Conservation (phyloP, 2,797 vertebrate species). For the Brachyalestes nurse region DNA sequence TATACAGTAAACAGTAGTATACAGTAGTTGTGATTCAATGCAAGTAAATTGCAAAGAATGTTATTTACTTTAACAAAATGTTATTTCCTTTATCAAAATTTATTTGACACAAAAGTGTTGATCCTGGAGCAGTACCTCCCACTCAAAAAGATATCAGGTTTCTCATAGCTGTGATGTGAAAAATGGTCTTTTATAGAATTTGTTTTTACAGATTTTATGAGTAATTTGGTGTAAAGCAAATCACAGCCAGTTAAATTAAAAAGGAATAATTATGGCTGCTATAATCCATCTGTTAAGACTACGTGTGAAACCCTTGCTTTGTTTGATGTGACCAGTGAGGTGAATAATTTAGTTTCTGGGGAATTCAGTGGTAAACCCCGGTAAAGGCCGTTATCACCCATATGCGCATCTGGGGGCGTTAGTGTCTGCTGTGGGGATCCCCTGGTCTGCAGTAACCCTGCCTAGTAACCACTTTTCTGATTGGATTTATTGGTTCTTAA, state of each 20-base stretch:
- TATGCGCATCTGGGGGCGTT: conserved; percentile 38
- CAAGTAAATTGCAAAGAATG: no score
- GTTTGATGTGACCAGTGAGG: conserved; percentile 46
- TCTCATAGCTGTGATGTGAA: no score
- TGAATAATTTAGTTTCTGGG: conserved; percentile 56
- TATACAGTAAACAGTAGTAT: no score
- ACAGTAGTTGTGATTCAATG: no score
- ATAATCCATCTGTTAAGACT: background rate
- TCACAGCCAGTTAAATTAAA: conserved; percentile 12
- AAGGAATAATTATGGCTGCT: background rate
- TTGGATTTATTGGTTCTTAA: conserved; percentile 34
- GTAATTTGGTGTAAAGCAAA: background rate
- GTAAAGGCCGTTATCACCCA: conserved; percentile 43
- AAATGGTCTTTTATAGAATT: no score
- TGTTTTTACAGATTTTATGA: background rate
- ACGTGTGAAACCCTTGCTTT: conserved; percentile 47
- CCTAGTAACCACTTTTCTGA: conserved; percentile 25
- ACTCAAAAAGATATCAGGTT: no score
- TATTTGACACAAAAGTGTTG: no score
- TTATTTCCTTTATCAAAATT: no score
- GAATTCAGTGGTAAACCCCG: conserved; percentile 60
- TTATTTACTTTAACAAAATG: no score
- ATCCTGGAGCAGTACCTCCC: no score
- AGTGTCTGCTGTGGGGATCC: conserved; percentile 54
- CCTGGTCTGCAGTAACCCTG: conserved; percentile 35